Evolutionary conservation across 2,113 vertebrate species (phyloP), one percentile per base, ranked within the genome.

Genomic region (Protomyctophum bolini): DNA sequence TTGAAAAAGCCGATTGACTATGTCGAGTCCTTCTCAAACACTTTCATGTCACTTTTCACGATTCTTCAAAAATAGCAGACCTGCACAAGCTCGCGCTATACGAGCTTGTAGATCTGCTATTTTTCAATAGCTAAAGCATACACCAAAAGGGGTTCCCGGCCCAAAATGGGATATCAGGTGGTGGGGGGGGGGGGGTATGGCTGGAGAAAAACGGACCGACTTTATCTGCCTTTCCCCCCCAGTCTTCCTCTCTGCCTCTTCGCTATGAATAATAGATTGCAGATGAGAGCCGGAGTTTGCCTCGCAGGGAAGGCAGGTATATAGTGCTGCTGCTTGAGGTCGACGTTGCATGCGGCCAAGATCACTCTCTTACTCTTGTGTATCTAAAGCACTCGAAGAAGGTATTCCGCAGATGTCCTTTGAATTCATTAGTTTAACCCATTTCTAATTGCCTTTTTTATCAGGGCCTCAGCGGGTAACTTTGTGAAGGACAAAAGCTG

Each of bases 211-310:
- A 77, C 72, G 56, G 49, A 77, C 70, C 72, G 76, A 86, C 79
- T 83, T 41, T 83, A 88, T 90, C 84, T 85, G 79, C 75, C 81
- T 85, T 79, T 79, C 63, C 83, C 88, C 77, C 63, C 83, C 88
- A 83, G 84, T 88, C 79, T 86, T 75, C 70, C 63, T 87, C 78
- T 83, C 75, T 87, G 86, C 82, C 58, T 78, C 75, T 77, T 85
- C 29, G 49, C 86, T 81, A 82, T 92, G 82, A 92, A 92, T 92
- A 92, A 93, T 91, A 92, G 88, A 92, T 92, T 88, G 88, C 73
- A 91, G 84, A 91, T 83, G 85, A 87, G 88, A 81, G 81, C 51
- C 41, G 69, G 76, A 79, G 75, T 83, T 82, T 84, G 75, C 75
- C 85, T 87, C 56, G 81, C 85, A 79, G 83, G 76, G 83, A 84